Percentiles rank a stretch among this genome's conserved stretches.
phyloP scores from a whole-genome alignment of 1,140 invertebrate species.

The Ips typographus region DNA sequence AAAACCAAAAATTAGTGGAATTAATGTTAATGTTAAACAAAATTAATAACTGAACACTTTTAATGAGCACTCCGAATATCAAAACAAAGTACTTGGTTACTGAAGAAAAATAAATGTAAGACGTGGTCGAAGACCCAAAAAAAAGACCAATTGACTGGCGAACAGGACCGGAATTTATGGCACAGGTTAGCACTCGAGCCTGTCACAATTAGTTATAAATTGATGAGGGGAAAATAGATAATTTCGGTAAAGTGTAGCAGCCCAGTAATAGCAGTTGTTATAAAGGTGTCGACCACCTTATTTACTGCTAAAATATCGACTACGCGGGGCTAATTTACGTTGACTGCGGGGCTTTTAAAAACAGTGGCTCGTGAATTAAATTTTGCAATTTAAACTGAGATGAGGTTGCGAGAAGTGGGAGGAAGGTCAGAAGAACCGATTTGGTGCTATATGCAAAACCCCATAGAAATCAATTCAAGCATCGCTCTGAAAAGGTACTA shows the following conservation, averaged over 20 bases:
- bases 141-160: conserved; percentile 4
- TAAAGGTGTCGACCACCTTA: conserved; percentile 35
- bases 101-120: too few species aligned
- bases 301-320: conserved; percentile 30
- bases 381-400: neutral
- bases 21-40: too few species aligned
- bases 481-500: neutral
- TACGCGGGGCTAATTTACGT: conserved; percentile 26
- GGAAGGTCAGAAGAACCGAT: neutral
- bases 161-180: conserved; percentile 26
- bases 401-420: too few species aligned
- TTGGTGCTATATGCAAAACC: neutral
- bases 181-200: conserved; percentile 23
- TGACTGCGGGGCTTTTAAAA: neutral
- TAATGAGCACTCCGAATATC: too few species aligned
- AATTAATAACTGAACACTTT: too few species aligned
- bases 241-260: conserved; percentile 36
- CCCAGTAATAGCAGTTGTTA: conserved; percentile 34
- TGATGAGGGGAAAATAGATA: conserved; percentile 31
- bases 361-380: conserved; percentile 20
- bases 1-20: too few species aligned
- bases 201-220: conserved; percentile 37
- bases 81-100: too few species aligned
- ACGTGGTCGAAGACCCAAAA: too few species aligned
- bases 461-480: neutral